These are phyloP conservation scores for Spodoptera frugiperda DNA, from an alignment of 1,140 invertebrate genomes.

Conservation along the genomic window DNA sequence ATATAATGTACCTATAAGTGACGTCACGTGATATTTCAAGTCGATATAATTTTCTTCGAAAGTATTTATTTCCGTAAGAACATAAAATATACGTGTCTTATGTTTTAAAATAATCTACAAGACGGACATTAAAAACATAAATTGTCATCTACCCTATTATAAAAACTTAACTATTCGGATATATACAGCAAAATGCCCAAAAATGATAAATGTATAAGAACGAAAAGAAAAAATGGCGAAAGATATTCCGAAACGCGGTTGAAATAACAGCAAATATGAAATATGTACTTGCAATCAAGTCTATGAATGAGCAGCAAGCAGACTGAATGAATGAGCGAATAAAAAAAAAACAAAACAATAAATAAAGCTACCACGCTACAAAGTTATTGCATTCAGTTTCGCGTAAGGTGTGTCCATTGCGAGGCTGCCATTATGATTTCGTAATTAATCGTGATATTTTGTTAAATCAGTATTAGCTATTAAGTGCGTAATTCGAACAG, in stretches of 20 bases:
- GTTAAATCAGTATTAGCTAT: constrained; percentile 25
- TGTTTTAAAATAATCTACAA: too few relatives aligned
- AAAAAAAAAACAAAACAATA: constrained; percentile 21
- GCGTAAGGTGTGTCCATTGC: constrained; percentile 21
- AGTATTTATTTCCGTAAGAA: too few relatives aligned
- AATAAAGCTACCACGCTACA: constrained; percentile 25
- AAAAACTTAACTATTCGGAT: too few relatives aligned
- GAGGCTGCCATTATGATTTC: constrained; percentile 13
- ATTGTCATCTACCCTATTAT: too few relatives aligned
- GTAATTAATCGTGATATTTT: constrained; percentile 37
- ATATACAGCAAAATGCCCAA: too few relatives aligned
- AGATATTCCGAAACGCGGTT: too few relatives aligned
- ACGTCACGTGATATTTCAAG: too few relatives aligned
- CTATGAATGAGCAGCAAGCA: neutral
- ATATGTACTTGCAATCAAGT: neutral
- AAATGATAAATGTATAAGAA: too few relatives aligned
- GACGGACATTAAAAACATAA: too few relatives aligned
- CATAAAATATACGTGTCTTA: too few relatives aligned
- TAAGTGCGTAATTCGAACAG: constrained; percentile 11
- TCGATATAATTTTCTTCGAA: too few relatives aligned
- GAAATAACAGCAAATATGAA: constrained; percentile 1
- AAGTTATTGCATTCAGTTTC: constrained; percentile 26
- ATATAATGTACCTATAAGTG: too few relatives aligned
- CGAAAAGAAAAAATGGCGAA: neutral
- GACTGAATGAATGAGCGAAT: neutral